Evolutionary conservation across 2,888 invertebrate species (phyloP), one percentile per base, ranked within the genome.

Genomic region (Eulithis testata): DNA sequence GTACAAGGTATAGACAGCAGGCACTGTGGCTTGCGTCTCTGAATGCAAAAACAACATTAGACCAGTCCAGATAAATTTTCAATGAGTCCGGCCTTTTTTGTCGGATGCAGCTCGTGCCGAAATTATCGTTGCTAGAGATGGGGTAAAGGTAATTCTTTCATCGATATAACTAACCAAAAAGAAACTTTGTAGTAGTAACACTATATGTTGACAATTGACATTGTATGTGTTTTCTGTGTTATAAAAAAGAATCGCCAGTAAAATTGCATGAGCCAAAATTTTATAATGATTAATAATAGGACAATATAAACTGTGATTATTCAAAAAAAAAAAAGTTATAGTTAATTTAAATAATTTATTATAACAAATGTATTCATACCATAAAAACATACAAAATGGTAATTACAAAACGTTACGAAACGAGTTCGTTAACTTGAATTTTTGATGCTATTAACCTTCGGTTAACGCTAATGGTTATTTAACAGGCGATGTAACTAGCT

Each of bases 31-130:
- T 63, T 67, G 58, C 56, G 65, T 63, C 63, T 56, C 67, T 74
- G 77, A 80, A 79, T 80, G 80, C 81, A 86, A 85, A 85, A 87
- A 85, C 83, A 84, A 76, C 80, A 82, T 86, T 82, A 84, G 79
- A 78, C 73, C 71, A 74, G 72, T 76, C 52, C 73, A 31, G 40
- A 90, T 90, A 90, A 88, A 90, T 91, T 88, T 84, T 80, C 84
- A 88, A 90, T 89, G 88, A 87, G 79, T 76, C 74, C 71, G 61
- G 60, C 72, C 73, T 86, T 90, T 90, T 89, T 87, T 86, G 82
- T 82, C 77, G 73, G 72, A 76, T 85, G 86, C 87, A 86, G 78
- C 75, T 76, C 76, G 75, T 75, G 81, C 60, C 60, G 63, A 67
- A 88, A 85, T 81, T 80, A 80, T 83, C 78, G 65, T 43, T 49